A percentile compares a stretch with the other conserved stretches of the same genome.
Evolutionary conservation across 2,113 vertebrate genomes (phyloP).

Genomic region (Leptobrachium leishanense): DNA sequence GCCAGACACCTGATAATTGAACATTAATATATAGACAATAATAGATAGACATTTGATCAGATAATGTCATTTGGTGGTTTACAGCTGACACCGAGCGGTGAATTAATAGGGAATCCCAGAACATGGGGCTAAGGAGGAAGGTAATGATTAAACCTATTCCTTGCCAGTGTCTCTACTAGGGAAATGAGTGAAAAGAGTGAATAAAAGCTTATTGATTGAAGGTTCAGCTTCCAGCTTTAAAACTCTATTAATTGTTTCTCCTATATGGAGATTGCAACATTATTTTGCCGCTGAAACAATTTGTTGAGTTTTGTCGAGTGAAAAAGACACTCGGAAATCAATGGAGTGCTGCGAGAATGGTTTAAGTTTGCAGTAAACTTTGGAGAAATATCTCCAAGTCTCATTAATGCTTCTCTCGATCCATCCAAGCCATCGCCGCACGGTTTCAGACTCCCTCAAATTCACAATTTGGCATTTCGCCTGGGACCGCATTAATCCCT

Average conservation of each 20-base stretch:
- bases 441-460: slow-evolving; percentile 27
- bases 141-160: neutral
- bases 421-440: slow-evolving; percentile 1
- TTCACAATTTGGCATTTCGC: slow-evolving; percentile 47
- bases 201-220: slow-evolving; percentile 43
- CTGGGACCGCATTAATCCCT: slow-evolving; percentile 51
- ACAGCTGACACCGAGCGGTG: neutral
- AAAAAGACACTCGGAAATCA: slow-evolving; percentile 45
- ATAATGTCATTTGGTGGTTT: neutral
- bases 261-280: slow-evolving; percentile 35
- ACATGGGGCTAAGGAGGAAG: neutral
- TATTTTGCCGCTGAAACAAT: slow-evolving; percentile 45
- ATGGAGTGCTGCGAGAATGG: slow-evolving; percentile 39
- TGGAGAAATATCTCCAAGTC: slow-evolving; percentile 34
- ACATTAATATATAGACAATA: slow-evolving; percentile 2
- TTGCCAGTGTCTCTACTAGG: slow-evolving; percentile 6
- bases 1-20: neutral
- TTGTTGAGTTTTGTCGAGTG: slow-evolving; percentile 44
- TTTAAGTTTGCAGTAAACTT: slow-evolving; percentile 49
- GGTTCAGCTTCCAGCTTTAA: slow-evolving; percentile 29
- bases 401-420: slow-evolving; percentile 35
- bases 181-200: slow-evolving; percentile 28
- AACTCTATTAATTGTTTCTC: slow-evolving; percentile 41
- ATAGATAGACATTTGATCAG: neutral
- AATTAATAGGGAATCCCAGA: slow-evolving; percentile 1